These are phyloP conservation scores for Peromyscus aztecus DNA, from an alignment of 2,797 vertebrate species.

Conservation along the genomic window DNA sequence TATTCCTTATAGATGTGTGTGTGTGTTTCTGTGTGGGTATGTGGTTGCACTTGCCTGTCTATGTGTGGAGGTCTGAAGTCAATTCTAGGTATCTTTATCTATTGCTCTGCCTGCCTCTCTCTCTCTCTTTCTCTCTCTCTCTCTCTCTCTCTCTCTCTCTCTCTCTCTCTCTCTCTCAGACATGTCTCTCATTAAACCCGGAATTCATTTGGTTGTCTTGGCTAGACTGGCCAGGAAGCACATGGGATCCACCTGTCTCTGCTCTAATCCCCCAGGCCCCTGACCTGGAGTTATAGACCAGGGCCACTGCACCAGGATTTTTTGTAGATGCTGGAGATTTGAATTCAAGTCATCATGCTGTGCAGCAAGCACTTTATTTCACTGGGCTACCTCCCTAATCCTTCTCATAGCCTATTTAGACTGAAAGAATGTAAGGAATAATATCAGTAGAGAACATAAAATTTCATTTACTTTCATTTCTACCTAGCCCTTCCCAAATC, in stretches of 20 bases:
- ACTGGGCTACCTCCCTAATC: neutral
- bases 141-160: no score
- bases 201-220: neutral
- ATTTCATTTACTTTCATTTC: conserved; percentile 47
- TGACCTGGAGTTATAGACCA: neutral
- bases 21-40: neutral
- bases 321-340: neutral
- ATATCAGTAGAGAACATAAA: conserved; percentile 13
- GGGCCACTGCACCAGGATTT: neutral
- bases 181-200: neutral
- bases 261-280: neutral
- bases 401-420: neutral
- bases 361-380: neutral
- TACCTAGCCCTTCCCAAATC: conserved; percentile 2
- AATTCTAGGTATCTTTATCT: neutral
- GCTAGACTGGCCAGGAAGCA: neutral
- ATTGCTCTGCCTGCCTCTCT: no score
- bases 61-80: neutral
- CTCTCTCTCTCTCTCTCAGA: neutral
- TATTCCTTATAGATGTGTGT: neutral
- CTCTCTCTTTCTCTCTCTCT: no score
- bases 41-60: neutral
- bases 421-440: conserved; percentile 49
- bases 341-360: neutral
- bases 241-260: neutral